Base-by-base conservation (phyloP, 1,140 invertebrate species). In the Heliconius congener region DNA sequence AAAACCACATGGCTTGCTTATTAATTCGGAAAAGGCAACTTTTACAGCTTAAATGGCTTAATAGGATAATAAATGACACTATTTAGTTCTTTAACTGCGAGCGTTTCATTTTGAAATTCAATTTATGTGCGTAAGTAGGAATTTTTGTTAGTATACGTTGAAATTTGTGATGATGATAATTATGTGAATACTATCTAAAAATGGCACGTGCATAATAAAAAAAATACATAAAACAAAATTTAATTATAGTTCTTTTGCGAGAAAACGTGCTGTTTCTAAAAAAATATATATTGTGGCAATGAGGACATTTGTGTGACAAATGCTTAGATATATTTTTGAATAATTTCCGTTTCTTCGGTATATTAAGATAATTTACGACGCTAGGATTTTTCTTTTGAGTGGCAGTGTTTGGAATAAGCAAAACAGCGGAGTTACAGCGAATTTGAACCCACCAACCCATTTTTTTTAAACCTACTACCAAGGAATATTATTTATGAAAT, bases 61-160 rank as follows among this genome's bases (percentile, higher is more conserved):
- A 78, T 78, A 73, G 70, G 73, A 81, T 81, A 81, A 81, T 81
- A 78, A 81, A 81, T 70, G 80, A 81, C 77, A 81, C 80, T 78
- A 71, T 74, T 18, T 66, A 27, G 76, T 78, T 81, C 76, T 71
- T 27, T 81, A 81, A 76, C 60, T 73, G 39, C 55, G 39, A 42
- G 8, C 34, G 74, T 78, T 66, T 77, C 52, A 52, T 78, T 71
- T 57, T 1, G n/a, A 71, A 76, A 81, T 81, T 73, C 23, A 71
- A 78, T 75, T 66, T 4, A 75, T 50, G 34, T 81, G n/a, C n/a
- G 18, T 71, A 19, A 55, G 9, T 71, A 19, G 39, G 30, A 18
- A 52, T 55, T 72, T 71, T 76, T 50, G 30, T n/a, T 66, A 66
- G 27, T 16, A 66, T 66, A 66, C n/a, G 13, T 60, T 60, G 19